Evolutionary conservation across 2,797 vertebrate species (phyloP), one percentile per base, ranked within the genome.

Genomic region (Echiichthys vipera): DNA sequence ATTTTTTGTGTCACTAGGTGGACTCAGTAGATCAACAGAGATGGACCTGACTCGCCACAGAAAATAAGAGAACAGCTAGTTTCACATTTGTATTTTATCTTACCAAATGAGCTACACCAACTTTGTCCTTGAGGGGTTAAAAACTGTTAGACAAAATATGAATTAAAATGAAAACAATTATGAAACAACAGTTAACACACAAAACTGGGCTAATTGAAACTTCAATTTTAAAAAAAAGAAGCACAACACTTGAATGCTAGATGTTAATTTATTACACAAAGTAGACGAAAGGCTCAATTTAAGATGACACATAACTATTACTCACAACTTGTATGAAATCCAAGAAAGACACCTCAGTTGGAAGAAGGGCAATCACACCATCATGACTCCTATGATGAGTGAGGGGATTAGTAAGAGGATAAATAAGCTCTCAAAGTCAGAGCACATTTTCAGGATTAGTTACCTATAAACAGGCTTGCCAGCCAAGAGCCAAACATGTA

Each of bases 201-300:
- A 39, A 9, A 18, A 11, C 2, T 36, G 34, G 9, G 7, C 13
- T 46, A 5, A 32, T 20, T 45, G 43, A 5, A 17, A 36, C 8
- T 24, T 9, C 17, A 10, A 20, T 10, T n/a, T 5, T 18, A 17
- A 36, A 45, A 47, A 45, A 53, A 34, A 59, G 11, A 63, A 45
- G 5, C 8, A 74, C 56, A 49, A 62, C 53, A 84, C 65, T 55
- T 70, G 27, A 71, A 64, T 71, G 61, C 32, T 81, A 65, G 37
- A 75, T 79, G 73, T 71, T 51, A 67, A 70, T 91, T 90, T 91
- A 91, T 91, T 91, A 75, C 68, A 84, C 74, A 84, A 87, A 83
- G 49, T 72, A 43, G 42, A 86, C 0, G 14, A 81, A 81, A 84
- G 27, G 32, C 46, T 88, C 17, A 72, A 67, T 69, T 75, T 24